These are phyloP conservation scores for Pteria penguin DNA, from an alignment of 2,888 invertebrate genomes.

Conservation along the genomic window DNA sequence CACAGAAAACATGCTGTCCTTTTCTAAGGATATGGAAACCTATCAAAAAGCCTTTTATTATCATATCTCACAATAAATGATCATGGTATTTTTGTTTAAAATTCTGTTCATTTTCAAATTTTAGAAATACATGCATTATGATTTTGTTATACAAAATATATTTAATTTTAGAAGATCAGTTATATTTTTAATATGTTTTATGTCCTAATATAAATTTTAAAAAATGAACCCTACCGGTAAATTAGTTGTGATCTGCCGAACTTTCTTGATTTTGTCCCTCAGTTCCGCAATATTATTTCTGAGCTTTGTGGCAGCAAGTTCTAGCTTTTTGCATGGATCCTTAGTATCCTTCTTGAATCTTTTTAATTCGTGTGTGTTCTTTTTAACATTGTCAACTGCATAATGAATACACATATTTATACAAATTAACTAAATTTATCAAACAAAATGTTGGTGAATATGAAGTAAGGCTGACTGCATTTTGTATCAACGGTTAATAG, in stretches of 20 bases:
- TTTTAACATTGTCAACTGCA: constrained; percentile 8
- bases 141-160: background rate
- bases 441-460: background rate
- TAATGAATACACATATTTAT: background rate
- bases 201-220: background rate
- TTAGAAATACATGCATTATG: background rate
- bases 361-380: constrained; percentile 12
- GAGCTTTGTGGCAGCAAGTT: constrained; percentile 40
- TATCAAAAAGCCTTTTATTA: background rate
- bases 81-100: too few species aligned
- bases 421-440: background rate
- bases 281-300: constrained; percentile 54
- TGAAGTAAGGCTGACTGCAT: background rate
- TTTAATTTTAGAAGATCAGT: background rate
- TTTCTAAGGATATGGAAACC: constrained; percentile 19
- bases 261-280: constrained; percentile 49
- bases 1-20: background rate
- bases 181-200: background rate
- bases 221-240: constrained; percentile 54
- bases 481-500: too few species aligned
- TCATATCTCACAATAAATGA: too few species aligned
- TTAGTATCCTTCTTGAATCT: constrained; percentile 7
- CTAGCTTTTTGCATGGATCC: constrained; percentile 45
- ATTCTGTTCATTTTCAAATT: too few species aligned
- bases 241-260: constrained; percentile 47